Percentiles rank a stretch among this genome's conserved stretches.
phyloP scores from a whole-genome alignment of 2,888 invertebrate genomes.

The Balanococcus diminutus region DNA sequence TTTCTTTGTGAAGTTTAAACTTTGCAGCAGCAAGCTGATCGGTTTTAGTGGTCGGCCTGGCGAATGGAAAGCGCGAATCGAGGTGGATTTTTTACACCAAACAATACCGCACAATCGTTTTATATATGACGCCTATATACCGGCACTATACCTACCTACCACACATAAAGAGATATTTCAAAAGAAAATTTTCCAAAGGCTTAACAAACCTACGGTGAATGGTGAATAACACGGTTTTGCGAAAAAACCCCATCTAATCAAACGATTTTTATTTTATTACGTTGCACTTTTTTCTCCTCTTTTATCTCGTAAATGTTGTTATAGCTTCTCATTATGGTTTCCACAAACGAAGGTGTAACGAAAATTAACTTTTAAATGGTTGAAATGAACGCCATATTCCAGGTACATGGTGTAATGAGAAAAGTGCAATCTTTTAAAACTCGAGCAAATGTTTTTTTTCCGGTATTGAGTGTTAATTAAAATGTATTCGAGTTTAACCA shows the following conservation, averaged over 20 bases:
- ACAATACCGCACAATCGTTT: background rate
- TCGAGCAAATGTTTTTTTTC: background rate
- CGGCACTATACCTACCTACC: background rate
- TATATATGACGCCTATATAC: background rate
- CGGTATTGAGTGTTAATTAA: constrained; percentile 17
- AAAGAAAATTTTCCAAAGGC: background rate
- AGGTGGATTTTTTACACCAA: background rate
- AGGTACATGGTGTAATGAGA: background rate
- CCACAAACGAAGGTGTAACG: background rate
- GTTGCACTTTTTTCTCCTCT: background rate
- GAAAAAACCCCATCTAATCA: background rate
- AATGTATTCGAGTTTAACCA: background rate
- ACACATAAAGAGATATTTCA: background rate
- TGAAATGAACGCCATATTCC: background rate
- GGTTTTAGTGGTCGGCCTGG: background rate
- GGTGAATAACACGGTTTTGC: background rate
- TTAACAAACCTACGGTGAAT: background rate
- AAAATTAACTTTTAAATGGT: background rate
- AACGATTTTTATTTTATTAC: background rate
- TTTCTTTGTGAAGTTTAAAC: constrained; percentile 21
- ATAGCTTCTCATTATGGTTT: background rate
- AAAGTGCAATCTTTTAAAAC: background rate
- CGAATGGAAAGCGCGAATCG: constrained; percentile 1
- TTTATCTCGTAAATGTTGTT: background rate
- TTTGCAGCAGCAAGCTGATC: background rate